Percentiles rank a stretch among this genome's conserved stretches.
These are phyloP conservation scores for Galleria mellonella DNA, from an alignment of 1,140 invertebrate genomes.

Conservation along the genomic window DNA sequence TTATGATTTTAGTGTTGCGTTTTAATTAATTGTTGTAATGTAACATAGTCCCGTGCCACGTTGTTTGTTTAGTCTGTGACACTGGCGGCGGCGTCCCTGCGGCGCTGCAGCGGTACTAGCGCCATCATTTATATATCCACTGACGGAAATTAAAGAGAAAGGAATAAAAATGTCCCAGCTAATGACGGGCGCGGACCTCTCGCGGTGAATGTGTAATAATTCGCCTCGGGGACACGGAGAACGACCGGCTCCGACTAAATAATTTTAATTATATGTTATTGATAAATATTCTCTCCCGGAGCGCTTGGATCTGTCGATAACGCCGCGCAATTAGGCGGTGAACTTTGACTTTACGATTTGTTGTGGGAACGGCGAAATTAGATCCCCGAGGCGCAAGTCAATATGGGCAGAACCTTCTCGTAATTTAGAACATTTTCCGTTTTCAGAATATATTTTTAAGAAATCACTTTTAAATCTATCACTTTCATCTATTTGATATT, in stretches of 20 bases:
- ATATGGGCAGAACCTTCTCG: too few species aligned
- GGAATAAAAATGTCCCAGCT: conserved; percentile 65
- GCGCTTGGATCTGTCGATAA: conserved; percentile 56
- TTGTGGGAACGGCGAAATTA: conserved; percentile 60
- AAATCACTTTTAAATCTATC: too few species aligned
- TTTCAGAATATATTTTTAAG: too few species aligned
- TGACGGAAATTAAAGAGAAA: conserved; percentile 69
- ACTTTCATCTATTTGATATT: too few species aligned
- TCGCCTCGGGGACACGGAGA: conserved; percentile 48
- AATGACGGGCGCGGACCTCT: conserved; percentile 56
- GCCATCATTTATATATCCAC: conserved; percentile 54
- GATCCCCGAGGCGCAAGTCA: conserved; percentile 16
- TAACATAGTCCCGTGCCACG: background rate
- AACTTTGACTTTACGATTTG: conserved; percentile 62
- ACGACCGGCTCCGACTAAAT: conserved; percentile 43
- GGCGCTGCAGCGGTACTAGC: conserved; percentile 41
- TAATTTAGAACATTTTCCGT: too few species aligned
- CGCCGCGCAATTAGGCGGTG: conserved; percentile 60
- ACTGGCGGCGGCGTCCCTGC: conserved; percentile 26
- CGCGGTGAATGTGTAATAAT: conserved; percentile 64
- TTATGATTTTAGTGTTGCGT: too few species aligned
- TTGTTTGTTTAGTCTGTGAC: conserved; percentile 11
- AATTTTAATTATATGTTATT: conserved; percentile 73
- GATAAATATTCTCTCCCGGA: conserved; percentile 60
- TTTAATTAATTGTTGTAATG: too few species aligned